phyloP scores from a whole-genome alignment of 2,888 invertebrate genomes.

The Graphium colonna region DNA sequence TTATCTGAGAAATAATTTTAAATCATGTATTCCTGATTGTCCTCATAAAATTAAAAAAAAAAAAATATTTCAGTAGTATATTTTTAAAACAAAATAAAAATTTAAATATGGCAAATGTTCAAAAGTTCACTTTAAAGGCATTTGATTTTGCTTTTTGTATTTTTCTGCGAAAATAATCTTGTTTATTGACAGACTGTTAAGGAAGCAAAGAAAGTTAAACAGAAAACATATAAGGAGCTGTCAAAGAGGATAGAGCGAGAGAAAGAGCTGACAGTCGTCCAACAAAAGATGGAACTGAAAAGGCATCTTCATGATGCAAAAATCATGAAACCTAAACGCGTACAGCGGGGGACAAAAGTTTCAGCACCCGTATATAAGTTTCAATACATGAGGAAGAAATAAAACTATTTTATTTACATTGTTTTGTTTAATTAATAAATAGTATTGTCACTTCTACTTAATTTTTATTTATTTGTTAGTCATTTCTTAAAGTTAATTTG shows the following conservation, averaged over 20 bases:
- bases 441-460: constrained; percentile 24
- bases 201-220: constrained; percentile 79
- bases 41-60: too few relatives aligned
- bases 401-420: constrained; percentile 37
- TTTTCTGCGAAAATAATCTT: too few relatives aligned
- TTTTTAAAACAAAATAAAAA: too few relatives aligned
- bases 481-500: constrained; percentile 11
- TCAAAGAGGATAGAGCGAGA: constrained; percentile 88
- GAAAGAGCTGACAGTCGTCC: constrained; percentile 85
- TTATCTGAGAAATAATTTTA: too few relatives aligned
- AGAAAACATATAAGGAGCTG: constrained; percentile 86
- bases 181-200: constrained; percentile 62
- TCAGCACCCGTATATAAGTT: constrained; percentile 89
- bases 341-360: constrained; percentile 82
- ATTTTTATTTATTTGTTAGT: constrained; percentile 23
- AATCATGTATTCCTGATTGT: too few relatives aligned
- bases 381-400: constrained; percentile 90
- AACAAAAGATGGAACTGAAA: constrained; percentile 89
- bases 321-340: constrained; percentile 81
- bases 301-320: constrained; percentile 83
- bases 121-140: too few relatives aligned
- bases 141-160: too few relatives aligned
- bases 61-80: too few relatives aligned
- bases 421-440: constrained; percentile 37
- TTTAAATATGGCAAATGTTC: too few relatives aligned